Evolutionary conservation across 2,888 invertebrate genomes (phyloP).

Genomic region (Troglohyphantes excavatus): DNA sequence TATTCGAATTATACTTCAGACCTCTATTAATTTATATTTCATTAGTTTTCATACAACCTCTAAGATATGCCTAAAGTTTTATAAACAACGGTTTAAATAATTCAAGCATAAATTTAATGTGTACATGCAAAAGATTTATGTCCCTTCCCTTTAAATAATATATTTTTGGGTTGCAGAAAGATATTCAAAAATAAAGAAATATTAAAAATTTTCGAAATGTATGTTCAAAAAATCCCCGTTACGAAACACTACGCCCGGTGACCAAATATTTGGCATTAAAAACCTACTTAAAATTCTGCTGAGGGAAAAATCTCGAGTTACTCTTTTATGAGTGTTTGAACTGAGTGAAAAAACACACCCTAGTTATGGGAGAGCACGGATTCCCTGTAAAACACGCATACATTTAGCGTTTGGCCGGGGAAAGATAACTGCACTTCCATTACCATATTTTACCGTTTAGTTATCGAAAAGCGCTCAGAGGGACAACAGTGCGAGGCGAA

Average conservation of each 20-base stretch:
- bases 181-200: no score
- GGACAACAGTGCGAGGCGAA: conserved; percentile 55
- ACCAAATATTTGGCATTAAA: conserved; percentile 55
- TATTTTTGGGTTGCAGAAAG: no score
- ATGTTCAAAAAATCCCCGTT: neutral
- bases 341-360: conserved; percentile 53
- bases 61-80: no score
- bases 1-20: no score
- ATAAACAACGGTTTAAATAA: no score
- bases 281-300: conserved; percentile 60
- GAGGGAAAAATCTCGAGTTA: conserved; percentile 30
- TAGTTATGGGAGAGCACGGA: conserved; percentile 56
- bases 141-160: no score
- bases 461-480: conserved; percentile 73
- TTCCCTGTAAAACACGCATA: conserved; percentile 59
- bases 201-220: no score
- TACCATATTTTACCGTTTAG: conserved; percentile 69
- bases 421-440: conserved; percentile 68
- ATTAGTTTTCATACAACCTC: no score
- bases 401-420: conserved; percentile 42
- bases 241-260: neutral
- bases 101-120: no score
- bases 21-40: no score
- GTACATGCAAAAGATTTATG: no score
- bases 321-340: conserved; percentile 48